Evolutionary conservation across 2,888 invertebrate species (phyloP), one percentile per base, ranked within the genome.

Genomic region (Amblyjoppa fuscipennis): DNA sequence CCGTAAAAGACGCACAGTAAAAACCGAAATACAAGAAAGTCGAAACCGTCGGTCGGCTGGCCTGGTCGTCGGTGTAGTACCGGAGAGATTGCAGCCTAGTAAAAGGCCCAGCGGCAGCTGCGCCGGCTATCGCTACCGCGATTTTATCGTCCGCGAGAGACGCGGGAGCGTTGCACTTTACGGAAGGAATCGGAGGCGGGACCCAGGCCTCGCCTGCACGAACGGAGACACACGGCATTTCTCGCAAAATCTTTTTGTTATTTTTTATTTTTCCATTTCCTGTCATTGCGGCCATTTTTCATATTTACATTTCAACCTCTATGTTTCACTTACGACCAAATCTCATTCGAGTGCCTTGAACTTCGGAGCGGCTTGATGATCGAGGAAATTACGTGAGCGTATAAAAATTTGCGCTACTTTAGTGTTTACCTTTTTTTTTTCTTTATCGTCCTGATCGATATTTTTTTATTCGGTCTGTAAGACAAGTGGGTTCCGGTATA

Each of bases 151-250:
- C 74, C 73, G 16, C 28, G n/a, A 61, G 88, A 89, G 77, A 84
- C 81, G 82, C 51, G 82, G 75, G 88, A 89, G 87, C 89, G 87
- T 87, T 89, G 88, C 87, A 87, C 88, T 90, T 89, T 87, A 84
- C 86, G 87, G 89, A 90, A 89, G 88, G 87, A 87, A 83, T 85
- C 76, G 77, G 87, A 88, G 89, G 89, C 83, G 89, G 87, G 89
- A 87, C 59, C 85, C 71, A n/a, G 45, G 68, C 41, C 49, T 74
- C 45, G 45, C 51, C 75, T 34, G 25, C 56, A 81, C 70, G 49
- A n/a, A 41, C 51, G n/a, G 25, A 73, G 20, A 80, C 45, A 66
- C 59, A 28, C 38, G 20, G 16, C 51, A 75, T 79, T 74, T 75
- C 61, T 13, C n/a, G 28, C 9, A 31, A 13, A 5, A 31, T 61